Evolutionary conservation across 2,888 invertebrate species (phyloP).

Genomic region (Malthinus seriepunctatus): DNA sequence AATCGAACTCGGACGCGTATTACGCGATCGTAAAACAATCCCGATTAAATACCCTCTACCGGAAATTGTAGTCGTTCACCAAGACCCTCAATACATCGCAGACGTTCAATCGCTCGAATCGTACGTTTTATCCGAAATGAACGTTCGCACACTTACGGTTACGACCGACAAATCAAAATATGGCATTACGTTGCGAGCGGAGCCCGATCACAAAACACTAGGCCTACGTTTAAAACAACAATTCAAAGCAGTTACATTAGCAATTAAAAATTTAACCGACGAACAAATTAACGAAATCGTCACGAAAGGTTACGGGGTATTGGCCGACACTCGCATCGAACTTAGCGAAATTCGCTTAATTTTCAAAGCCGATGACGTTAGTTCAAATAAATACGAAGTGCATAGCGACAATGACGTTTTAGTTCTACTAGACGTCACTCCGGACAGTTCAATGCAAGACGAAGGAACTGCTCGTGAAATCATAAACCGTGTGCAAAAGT

Average conservation of each 20-base stretch:
- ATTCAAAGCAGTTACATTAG: slow-evolving; percentile 84
- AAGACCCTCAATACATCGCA: slow-evolving; percentile 74
- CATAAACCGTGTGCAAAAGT: slow-evolving; percentile 93
- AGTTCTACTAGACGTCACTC: slow-evolving; percentile 85
- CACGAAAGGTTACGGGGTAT: slow-evolving; percentile 68
- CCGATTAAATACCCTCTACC: slow-evolving; percentile 96
- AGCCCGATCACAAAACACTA: slow-evolving; percentile 91
- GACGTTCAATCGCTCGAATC: slow-evolving; percentile 79
- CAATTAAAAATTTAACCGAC: slow-evolving; percentile 78
- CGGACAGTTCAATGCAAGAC: slow-evolving; percentile 87
- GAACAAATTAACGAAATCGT: slow-evolving; percentile 77
- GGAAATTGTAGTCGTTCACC: slow-evolving; percentile 94
- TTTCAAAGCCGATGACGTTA: slow-evolving; percentile 69
- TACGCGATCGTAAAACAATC: slow-evolving; percentile 90
- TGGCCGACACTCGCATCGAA: slow-evolving; percentile 77
- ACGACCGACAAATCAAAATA: slow-evolving; percentile 91
- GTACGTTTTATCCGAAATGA: slow-evolving; percentile 92
- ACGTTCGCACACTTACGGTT: slow-evolving; percentile 81
- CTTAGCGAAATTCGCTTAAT: slow-evolving; percentile 81
- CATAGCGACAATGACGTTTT: slow-evolving; percentile 89
- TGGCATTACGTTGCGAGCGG: slow-evolving; percentile 87
- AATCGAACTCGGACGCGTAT: slow-evolving; percentile 90
- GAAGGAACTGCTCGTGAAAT: slow-evolving; percentile 96
- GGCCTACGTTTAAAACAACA: slow-evolving; percentile 88
- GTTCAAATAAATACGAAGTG: slow-evolving; percentile 80